These are phyloP conservation scores for Lithophane socia DNA, from an alignment of 2,888 invertebrate species.

Conservation along the genomic window DNA sequence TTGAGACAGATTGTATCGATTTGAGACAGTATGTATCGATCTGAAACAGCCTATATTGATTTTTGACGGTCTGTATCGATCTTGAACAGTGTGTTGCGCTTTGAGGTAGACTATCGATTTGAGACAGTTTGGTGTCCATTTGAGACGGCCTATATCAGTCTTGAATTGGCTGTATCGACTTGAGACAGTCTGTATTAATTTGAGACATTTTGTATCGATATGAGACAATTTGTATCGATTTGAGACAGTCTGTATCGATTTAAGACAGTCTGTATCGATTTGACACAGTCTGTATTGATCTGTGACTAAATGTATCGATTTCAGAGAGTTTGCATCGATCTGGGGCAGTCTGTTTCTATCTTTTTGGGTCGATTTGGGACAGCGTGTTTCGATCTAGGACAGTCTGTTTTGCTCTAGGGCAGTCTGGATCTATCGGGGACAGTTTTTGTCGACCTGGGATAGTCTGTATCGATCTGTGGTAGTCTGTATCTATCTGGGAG, in stretches of 20 bases:
- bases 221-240: not conserved
- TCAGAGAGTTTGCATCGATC: not conserved
- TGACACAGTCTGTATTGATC: not conserved
- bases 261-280: not conserved
- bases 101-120: not conserved
- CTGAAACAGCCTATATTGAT: not conserved
- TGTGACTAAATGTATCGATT: accelerated
- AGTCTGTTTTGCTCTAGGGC: not conserved
- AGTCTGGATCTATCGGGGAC: accelerated
- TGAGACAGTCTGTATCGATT: not conserved
- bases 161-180: too few relatives aligned
- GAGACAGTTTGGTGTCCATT: not conserved
- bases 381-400: not conserved
- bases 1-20: not conserved
- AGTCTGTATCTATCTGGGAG: not conserved
- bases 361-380: not conserved
- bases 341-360: not conserved
- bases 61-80: not conserved
- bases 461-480: not conserved
- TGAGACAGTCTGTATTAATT: not conserved
- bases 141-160: not conserved
- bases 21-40: not conserved
- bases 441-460: not conserved
- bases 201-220: not conserved
- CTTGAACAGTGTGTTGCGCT: not conserved